phyloP scores from a whole-genome alignment of 2,797 vertebrate species.

The Morelia viridis region DNA sequence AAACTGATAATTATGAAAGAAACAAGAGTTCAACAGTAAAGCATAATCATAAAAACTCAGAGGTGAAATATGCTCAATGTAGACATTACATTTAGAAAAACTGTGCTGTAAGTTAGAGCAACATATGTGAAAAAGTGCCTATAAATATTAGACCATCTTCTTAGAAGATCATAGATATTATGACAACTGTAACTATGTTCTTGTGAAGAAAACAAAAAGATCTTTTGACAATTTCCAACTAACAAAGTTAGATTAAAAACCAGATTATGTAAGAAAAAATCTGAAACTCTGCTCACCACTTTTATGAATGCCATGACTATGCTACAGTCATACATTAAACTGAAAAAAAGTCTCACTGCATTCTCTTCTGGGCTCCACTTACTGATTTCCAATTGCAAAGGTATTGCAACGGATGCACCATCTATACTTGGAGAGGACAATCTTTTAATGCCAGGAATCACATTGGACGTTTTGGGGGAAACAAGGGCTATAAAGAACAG shows the following conservation, averaged over 20 bases:
- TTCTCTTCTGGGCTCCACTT: not conserved
- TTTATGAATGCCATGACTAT: not conserved
- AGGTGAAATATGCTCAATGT: not conserved
- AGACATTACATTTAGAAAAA: not conserved
- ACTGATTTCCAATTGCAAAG: not conserved
- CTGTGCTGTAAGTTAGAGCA: not conserved
- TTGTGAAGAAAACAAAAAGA: not conserved
- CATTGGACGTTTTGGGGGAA: not conserved
- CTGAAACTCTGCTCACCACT: not conserved
- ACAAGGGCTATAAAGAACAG: not conserved
- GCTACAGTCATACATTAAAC: not conserved
- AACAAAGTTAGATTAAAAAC: not conserved
- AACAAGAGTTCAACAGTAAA: not conserved
- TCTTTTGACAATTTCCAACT: not conserved
- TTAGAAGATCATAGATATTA: not conserved
- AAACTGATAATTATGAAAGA: not conserved
- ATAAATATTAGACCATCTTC: constrained; percentile 17
- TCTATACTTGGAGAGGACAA: not conserved
- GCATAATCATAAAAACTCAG: not conserved
- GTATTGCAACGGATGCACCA: not conserved
- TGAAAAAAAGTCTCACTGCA: not conserved
- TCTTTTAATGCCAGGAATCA: not conserved
- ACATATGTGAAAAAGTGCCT: constrained; percentile 8
- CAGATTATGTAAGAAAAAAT: accelerated
- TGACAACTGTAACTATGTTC: not conserved